These are phyloP conservation scores for Epiblema foenella DNA, from an alignment of 2,888 invertebrate species.

Conservation along the genomic window DNA sequence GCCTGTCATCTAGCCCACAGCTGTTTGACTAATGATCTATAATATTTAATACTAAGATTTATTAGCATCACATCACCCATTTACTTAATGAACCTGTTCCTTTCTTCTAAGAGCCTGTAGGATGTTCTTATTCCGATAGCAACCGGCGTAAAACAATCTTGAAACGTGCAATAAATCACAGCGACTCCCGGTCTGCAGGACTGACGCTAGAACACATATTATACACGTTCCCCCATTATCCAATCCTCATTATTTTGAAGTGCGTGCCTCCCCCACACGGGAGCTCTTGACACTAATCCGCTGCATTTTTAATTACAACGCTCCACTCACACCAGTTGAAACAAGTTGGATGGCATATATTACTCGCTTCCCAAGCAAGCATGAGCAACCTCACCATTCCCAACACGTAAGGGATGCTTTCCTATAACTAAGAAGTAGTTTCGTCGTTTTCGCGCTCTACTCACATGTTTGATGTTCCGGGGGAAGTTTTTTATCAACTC, in stretches of 20 bases:
- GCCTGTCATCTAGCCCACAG: too few species aligned
- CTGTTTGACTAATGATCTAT: neutral
- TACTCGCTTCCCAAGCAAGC: conserved; percentile 10
- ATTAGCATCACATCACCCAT: neutral
- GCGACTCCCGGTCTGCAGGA: conserved; percentile 14
- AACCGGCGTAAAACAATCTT: neutral
- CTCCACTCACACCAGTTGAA: conserved; percentile 10
- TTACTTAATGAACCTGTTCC: neutral
- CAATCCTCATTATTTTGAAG: conserved; percentile 59
- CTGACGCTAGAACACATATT: conserved; percentile 27
- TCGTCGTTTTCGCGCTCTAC: neutral
- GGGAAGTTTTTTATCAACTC: conserved; percentile 29
- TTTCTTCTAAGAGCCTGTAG: neutral
- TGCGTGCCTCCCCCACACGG: conserved; percentile 46
- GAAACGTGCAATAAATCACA: conserved; percentile 6
- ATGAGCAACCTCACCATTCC: neutral
- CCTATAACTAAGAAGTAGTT: neutral
- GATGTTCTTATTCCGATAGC: neutral
- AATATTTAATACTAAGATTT: neutral
- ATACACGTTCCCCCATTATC: conserved; percentile 42
- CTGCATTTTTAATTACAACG: conserved; percentile 43
- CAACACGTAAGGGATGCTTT: conserved; percentile 11
- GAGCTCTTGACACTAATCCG: conserved; percentile 42
- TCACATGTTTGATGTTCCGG: conserved; percentile 20
- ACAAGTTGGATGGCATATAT: conserved; percentile 22